Base-by-base conservation (phyloP, 2,888 invertebrate genomes). In the Brachypalpus laphriformis region DNA sequence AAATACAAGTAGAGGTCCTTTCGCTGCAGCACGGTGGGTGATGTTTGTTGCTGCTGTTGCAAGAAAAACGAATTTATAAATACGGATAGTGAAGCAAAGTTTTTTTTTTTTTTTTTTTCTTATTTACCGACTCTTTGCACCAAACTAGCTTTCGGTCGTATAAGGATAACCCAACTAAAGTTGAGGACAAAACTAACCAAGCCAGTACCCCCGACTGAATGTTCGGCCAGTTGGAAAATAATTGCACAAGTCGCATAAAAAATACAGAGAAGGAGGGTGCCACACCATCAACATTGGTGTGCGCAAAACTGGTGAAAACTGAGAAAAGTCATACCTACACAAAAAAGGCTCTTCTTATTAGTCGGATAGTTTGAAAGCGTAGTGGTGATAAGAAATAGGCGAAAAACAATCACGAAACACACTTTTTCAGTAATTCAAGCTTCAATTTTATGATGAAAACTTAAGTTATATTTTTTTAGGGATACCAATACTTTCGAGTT, bases 131-230 rank as follows among this genome's bases (percentile, higher is more conserved):
- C 81, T 75, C 61, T 70, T 65, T 83, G 57, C 70, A 61, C 20
- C 25, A 59, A 37, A 25, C 61, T 20, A 65, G 18, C 45, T 20
- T 11, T 25, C 1, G 18, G 1, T 37, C 25, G 37, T 34, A 49
- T 63, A 70, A 51, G 81, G 85, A 81, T 71, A 85, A 76, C 71
- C 63, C 45, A 75, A 85, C 75, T 61, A 61, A 45, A 85, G 81
- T 72, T 81, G 81, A 85, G 75, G 75, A 85, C 81, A 85, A 63
- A 71, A 74, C 83, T 51, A 47, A 75, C 70, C 85, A 59, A 85
- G 54, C 81, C 81, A 76, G 85, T 71, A 40, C 85, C 70, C 75
- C 61, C 81, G 75, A 76, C 81, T 81, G 75, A 71, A 85, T 71
- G 85, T 81, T 81, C 11, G 61, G 76, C 75, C 71, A 85, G 66